These are phyloP conservation scores for Zaprionus gabonicus DNA, from an alignment of 1,140 invertebrate species.

Conservation along the genomic window DNA sequence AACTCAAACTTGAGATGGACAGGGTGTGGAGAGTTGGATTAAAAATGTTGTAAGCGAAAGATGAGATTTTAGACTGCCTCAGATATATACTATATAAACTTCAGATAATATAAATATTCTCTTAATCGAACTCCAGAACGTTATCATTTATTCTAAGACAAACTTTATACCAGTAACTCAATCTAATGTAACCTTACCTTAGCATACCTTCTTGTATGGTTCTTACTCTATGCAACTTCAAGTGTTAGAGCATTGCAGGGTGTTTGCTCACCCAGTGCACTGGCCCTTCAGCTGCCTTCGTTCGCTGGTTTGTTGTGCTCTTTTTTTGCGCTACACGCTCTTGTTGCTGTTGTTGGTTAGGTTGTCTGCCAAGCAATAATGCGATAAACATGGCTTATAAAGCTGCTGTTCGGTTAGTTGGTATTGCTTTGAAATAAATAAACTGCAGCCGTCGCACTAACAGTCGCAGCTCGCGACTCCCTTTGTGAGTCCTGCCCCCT, in stretches of 20 bases:
- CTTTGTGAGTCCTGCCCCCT: neutral
- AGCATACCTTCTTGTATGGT: too few species aligned
- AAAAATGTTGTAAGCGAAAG: too few species aligned
- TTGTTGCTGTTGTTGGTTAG: conserved; percentile 42
- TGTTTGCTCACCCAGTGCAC: neutral
- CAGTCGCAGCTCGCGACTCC: neutral
- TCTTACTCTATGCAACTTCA: too few species aligned
- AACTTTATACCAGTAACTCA: too few species aligned
- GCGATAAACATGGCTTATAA: conserved; percentile 69
- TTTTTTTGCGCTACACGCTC: conserved; percentile 31
- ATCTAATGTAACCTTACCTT: too few species aligned
- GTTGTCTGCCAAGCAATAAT: conserved; percentile 58
- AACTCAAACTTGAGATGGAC: too few species aligned
- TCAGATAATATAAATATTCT: too few species aligned
- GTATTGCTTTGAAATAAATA: conserved; percentile 78
- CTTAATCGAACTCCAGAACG: too few species aligned
- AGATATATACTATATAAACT: too few species aligned
- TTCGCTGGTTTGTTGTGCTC: conserved; percentile 40
- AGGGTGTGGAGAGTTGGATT: too few species aligned
- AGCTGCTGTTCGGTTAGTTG: conserved; percentile 48
- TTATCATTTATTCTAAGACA: too few species aligned
- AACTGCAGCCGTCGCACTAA: conserved; percentile 5
- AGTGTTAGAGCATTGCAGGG: neutral
- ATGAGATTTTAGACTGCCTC: too few species aligned
- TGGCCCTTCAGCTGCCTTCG: conserved; percentile 1